Evolutionary conservation across 1,140 invertebrate species (phyloP).

Genomic region (Berghia stephanieae): DNA sequence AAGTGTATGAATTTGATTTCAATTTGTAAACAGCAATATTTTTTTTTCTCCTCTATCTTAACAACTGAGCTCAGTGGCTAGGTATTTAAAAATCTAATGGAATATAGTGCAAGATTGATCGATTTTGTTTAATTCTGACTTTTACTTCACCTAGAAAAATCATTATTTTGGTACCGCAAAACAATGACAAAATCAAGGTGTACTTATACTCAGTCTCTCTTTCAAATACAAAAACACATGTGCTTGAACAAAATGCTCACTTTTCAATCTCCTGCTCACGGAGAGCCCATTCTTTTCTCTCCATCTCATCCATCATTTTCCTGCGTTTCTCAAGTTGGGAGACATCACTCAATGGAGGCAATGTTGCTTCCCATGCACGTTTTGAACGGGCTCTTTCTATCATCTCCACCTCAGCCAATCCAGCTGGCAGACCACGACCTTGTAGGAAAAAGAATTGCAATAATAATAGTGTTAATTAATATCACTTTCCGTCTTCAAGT

Average conservation of each 20-base stretch:
- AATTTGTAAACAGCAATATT: too few species aligned
- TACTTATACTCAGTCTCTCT: neutral
- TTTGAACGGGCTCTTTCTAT: slow-evolving; percentile 72
- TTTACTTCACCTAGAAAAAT: too few species aligned
- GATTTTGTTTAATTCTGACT: too few species aligned
- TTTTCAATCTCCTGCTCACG: slow-evolving; percentile 72
- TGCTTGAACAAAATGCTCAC: slow-evolving; percentile 40
- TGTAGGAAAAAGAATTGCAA: neutral
- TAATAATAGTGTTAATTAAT: neutral
- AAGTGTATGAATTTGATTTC: too few species aligned
- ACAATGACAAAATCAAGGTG: neutral
- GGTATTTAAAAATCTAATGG: too few species aligned
- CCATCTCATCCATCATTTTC: slow-evolving; percentile 73
- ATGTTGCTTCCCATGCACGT: slow-evolving; percentile 71
- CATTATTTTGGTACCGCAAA: too few species aligned
- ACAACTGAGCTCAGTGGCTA: too few species aligned
- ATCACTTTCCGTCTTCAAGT: too few species aligned
- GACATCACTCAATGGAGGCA: slow-evolving; percentile 69
- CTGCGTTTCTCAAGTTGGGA: slow-evolving; percentile 70
- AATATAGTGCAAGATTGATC: too few species aligned
- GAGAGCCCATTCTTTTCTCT: slow-evolving; percentile 75
- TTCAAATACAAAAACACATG: too few species aligned
- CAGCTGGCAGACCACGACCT: slow-evolving; percentile 73
- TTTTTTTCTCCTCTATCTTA: too few species aligned
- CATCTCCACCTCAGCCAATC: slow-evolving; percentile 73